Percentiles rank a stretch among this genome's conserved stretches.
These are phyloP conservation scores for Nothoprocta pentlandii DNA, from an alignment of 2,113 vertebrate genomes.

Conservation along the genomic window DNA sequence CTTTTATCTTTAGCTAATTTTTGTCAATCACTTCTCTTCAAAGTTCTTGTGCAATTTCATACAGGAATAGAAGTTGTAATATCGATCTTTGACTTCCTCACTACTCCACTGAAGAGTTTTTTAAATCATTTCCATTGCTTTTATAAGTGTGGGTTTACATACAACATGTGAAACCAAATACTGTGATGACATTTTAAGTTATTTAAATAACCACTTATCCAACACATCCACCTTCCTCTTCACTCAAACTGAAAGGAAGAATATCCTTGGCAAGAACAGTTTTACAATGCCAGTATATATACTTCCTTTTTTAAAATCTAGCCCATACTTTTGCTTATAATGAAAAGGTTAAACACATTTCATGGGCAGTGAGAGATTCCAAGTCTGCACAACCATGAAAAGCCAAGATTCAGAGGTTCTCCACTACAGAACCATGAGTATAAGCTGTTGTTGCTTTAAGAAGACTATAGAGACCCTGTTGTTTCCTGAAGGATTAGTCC, in stretches of 20 bases:
- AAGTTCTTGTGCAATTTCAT: neutral
- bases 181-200: neutral
- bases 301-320: neutral
- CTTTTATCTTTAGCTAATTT: neutral
- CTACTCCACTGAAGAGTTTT: neutral
- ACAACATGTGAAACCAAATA: neutral
- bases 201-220: neutral
- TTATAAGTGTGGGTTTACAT: neutral
- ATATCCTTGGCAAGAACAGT: neutral
- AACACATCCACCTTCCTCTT: neutral
- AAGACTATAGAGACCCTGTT: neutral
- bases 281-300: neutral
- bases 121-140: neutral
- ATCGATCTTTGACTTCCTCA: neutral
- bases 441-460: neutral
- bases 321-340: neutral
- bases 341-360: neutral
- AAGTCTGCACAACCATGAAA: neutral
- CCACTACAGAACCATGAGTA: neutral
- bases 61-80: neutral
- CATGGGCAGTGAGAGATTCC: neutral
- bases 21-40: neutral
- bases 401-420: neutral
- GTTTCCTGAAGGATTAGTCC: neutral
- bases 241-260: neutral